Conservation (phyloP, 2,797 vertebrate genomes). For the Huso huso region DNA sequence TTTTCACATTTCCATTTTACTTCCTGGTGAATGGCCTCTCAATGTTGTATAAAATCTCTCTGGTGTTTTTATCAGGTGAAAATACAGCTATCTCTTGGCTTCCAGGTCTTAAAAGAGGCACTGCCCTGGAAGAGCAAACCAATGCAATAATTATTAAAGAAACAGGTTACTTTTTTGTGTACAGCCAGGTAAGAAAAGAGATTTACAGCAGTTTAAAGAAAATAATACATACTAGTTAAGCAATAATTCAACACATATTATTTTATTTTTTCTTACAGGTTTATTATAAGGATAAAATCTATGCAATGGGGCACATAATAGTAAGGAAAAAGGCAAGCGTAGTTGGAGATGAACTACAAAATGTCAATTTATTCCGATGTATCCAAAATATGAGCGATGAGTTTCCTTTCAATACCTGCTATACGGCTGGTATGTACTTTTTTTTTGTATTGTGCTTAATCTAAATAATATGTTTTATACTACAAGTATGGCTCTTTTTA, state of each 20-base stretch:
- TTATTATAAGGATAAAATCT: conserved; percentile 75
- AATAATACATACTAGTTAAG: too few relatives aligned
- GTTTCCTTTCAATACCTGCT: conserved; percentile 86
- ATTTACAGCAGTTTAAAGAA: background rate
- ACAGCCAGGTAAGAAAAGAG: conserved; percentile 73
- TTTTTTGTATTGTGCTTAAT: too few relatives aligned
- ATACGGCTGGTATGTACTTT: conserved; percentile 75
- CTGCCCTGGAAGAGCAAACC: conserved; percentile 66
- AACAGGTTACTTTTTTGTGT: conserved; percentile 88
- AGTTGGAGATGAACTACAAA: conserved; percentile 78
- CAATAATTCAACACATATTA: background rate
- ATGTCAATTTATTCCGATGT: conserved; percentile 83
- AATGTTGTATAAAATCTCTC: too few relatives aligned
- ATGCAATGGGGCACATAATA: conserved; percentile 88
- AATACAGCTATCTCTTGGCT: conserved; percentile 85
- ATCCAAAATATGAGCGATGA: conserved; percentile 83
- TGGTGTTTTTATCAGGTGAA: conserved; percentile 39
- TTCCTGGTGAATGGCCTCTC: too few relatives aligned
- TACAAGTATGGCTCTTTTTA: too few relatives aligned
- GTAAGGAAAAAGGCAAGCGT: conserved; percentile 80
- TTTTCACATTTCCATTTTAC: too few relatives aligned
- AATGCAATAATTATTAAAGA: conserved; percentile 80
- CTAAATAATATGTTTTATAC: too few relatives aligned
- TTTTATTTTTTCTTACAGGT: conserved; percentile 56
- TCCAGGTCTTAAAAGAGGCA: conserved; percentile 76